phyloP scores from a whole-genome alignment of 2,113 vertebrate genomes.

The Danionella cerebrum region DNA sequence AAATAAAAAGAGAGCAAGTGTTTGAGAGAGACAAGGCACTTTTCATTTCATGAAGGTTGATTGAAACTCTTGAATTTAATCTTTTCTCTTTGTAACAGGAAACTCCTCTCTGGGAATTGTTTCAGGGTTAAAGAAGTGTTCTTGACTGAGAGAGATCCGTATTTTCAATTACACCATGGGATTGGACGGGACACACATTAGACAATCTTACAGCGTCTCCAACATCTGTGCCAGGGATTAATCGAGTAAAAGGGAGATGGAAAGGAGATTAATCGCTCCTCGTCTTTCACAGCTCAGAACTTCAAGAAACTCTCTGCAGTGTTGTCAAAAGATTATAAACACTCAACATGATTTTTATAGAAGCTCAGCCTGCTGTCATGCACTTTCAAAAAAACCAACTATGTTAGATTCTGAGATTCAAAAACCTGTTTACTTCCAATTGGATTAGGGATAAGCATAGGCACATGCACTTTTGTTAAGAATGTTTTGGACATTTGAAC shows the following conservation, averaged over 20 bases:
- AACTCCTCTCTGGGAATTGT: background rate
- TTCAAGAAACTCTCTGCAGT: slow-evolving; percentile 4
- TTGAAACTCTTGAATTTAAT: no score
- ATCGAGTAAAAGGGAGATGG: slow-evolving; percentile 36
- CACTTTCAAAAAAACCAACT: background rate
- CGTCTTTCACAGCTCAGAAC: slow-evolving; percentile 16
- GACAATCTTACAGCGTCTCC: slow-evolving; percentile 23
- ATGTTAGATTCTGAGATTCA: background rate
- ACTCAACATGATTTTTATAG: slow-evolving; percentile 9
- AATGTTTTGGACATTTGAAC: no score
- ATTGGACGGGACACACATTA: slow-evolving; percentile 20
- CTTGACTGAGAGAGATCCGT: slow-evolving; percentile 13
- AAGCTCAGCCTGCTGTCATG: background rate
- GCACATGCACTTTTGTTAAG: background rate
- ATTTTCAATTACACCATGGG: slow-evolving; percentile 23
- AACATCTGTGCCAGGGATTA: slow-evolving; percentile 37
- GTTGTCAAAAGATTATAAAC: slow-evolving; percentile 32
- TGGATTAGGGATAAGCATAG: background rate
- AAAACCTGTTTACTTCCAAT: background rate
- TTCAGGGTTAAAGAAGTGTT: background rate
- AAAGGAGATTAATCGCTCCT: slow-evolving; percentile 31
- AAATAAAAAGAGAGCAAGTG: no score
- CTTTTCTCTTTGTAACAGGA: background rate
- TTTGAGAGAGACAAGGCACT: no score
- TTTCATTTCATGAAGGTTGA: background rate